Base-by-base conservation (phyloP, 2,888 invertebrate genomes). In the Linhomoeus sp. region DNA sequence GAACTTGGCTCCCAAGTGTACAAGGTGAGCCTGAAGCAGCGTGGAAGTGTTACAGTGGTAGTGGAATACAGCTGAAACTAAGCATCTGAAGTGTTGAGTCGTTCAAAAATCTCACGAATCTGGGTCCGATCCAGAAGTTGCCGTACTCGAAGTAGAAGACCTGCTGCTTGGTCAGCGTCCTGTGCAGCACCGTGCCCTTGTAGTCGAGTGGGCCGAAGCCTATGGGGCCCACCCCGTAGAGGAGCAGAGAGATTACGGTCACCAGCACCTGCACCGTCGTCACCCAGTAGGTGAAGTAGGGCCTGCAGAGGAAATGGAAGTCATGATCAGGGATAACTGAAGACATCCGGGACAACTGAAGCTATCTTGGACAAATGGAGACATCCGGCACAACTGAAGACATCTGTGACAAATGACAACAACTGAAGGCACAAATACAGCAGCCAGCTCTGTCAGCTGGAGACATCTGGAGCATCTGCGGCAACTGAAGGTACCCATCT, bases 221-320 rank as follows among this genome's bases (percentile, higher is more conserved):
- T 51, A 87, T 78, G 0, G 90, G 88, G 3, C 90, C 92, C 55
- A 92, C 78, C 26, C 94, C 94, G 67, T 94, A 97, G 60, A 86
- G 84, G 50, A 81, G 75, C 45, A 97, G 71, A 1, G 92, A 82
- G 52, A 90, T 77, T 51, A 88, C 74, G 55, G 87, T 75, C 54
- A 97, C 81, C 56, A 92, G 70, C 50, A 88, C 77, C 70, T 97
- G 97, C 44, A 90, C 88, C 15, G 83, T 83, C 55, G 90, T 90
- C 55, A 94, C 85, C 94, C 94, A 97, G 72, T 90, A 97, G 37
- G 94, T 97, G 70, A 97, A 97, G 71, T 83, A 90, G 12, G 94
- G 94, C 54, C 94, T 68, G 52, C 57, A 64, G 19, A 29, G 7
- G 29, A 29, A n/a, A n/a, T n/a, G n/a, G n/a, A n/a, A n/a, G n/a